Percentiles rank a stretch among this genome's conserved stretches.
phyloP scores from a whole-genome alignment of 2,888 invertebrate species.

The Alsophila aescularia region DNA sequence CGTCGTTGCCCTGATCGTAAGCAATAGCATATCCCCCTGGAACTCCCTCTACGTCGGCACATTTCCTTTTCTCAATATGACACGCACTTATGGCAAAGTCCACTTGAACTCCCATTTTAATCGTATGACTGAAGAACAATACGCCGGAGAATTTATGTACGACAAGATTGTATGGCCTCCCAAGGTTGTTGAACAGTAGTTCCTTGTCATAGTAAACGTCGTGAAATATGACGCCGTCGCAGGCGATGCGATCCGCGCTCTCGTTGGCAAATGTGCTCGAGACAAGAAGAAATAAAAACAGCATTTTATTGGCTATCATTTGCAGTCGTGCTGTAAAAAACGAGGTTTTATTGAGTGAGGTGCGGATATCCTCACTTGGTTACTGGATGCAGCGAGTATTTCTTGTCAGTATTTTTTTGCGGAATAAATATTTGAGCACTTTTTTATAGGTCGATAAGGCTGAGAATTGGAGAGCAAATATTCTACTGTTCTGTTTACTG shows the following conservation, averaged over 20 bases:
- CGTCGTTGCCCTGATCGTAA: constrained; percentile 70
- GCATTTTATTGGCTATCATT: constrained; percentile 36
- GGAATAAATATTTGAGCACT: constrained; percentile 11
- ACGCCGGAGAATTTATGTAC: constrained; percentile 66
- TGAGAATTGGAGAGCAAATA: background rate
- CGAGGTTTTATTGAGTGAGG: constrained; percentile 26
- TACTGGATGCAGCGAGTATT: constrained; percentile 12
- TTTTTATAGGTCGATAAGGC: constrained; percentile 8
- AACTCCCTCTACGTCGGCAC: constrained; percentile 53
- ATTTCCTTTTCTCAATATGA: constrained; percentile 52
- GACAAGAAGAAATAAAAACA: constrained; percentile 35
- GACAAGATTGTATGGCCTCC: constrained; percentile 65
- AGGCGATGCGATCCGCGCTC: constrained; percentile 41
- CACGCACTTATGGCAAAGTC: constrained; percentile 67
- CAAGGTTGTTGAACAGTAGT: constrained; percentile 52
- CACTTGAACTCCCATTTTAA: constrained; percentile 52
- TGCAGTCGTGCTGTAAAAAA: constrained; percentile 28
- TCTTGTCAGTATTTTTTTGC: constrained; percentile 9
- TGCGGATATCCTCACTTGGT: constrained; percentile 21
- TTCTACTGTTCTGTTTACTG: background rate
- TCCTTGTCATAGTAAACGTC: constrained; percentile 64
- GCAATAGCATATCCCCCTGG: constrained; percentile 71
- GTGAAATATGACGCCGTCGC: constrained; percentile 66
- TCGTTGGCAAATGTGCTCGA: constrained; percentile 18
- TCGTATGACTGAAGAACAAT: constrained; percentile 71